Base-by-base conservation (phyloP, 2,888 invertebrate species). In the Lacanobia oleracea region DNA sequence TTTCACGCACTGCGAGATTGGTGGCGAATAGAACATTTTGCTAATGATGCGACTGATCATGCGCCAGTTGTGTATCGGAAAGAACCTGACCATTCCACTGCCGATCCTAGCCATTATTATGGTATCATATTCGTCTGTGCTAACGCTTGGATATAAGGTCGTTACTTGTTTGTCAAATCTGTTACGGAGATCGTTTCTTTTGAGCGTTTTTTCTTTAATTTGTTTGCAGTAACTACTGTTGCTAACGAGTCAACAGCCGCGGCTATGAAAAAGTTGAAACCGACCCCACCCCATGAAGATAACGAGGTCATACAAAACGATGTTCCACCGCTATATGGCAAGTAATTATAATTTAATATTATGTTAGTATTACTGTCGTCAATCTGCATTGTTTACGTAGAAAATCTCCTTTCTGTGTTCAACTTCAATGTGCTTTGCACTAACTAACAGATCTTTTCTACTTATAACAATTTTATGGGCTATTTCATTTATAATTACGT, bases 301-400 rank as follows among this genome's bases (percentile, higher is more conserved):
- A 95, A 95, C 70, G 95, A 96, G 81, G 95, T 95, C 2, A 89
- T 95, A 77, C 92, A 91, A 75, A 95, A 93, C 64, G 95, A 95
- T 75, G 86, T 88, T 7, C 91, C 94, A 4, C 75, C 77, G 51
- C 53, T 79, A 5, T 81, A 87, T 86, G 90, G 91, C 89, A 83
- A 82, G 82, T 83, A 69, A 70, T 68, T 69, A 27, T 56, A 60
- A 59, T 59, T 71, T 77, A 27, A 57, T 40, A 54, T 14, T 3
- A 63, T 10, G n/a, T 4, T 14, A 56, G 27, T 50, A 27, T 50
- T 27, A 53, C 9, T 53, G n/a, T 60, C n/a, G 48, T 27, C 37
- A n/a, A 21, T 53, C 21, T 67, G 74, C 43, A 60, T 51, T 45
- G 50, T 12, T 21, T 27, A 27, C 27, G 27, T 66, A 66, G 48